A percentile compares a stretch with the other conserved stretches of the same genome.
Evolutionary conservation across 1,140 invertebrate genomes (phyloP).

Genomic region (Drosophila pectinifera): DNA sequence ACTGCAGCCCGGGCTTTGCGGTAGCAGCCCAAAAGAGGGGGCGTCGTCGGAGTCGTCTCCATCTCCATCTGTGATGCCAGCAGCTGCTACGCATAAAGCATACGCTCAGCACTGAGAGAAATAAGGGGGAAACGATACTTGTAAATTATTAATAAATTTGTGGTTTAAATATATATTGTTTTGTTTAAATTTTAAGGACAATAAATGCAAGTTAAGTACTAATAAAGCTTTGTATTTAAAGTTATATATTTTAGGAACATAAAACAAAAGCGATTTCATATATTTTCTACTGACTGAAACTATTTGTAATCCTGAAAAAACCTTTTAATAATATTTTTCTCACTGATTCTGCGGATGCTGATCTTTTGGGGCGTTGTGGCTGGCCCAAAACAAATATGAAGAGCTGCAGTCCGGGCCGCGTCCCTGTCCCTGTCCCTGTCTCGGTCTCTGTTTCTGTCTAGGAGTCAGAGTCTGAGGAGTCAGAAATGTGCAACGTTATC

Average conservation of each 20-base stretch:
- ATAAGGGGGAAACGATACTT: background rate
- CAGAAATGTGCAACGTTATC: constrained; percentile 81
- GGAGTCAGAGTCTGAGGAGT: constrained; percentile 27
- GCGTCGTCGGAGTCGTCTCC: constrained; percentile 68
- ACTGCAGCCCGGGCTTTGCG: constrained; percentile 40
- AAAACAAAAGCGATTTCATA: no score
- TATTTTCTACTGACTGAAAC: background rate
- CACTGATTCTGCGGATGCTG: constrained; percentile 50
- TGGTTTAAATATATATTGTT: background rate
- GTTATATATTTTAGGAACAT: no score
- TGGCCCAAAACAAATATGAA: constrained; percentile 76
- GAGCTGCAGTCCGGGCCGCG: constrained; percentile 31
- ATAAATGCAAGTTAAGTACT: background rate
- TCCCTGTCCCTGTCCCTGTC: constrained; percentile 19
- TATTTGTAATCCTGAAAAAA: background rate
- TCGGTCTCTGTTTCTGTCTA: constrained; percentile 22
- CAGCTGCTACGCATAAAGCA: constrained; percentile 80
- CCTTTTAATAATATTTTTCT: constrained; percentile 10
- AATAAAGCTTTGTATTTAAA: no score
- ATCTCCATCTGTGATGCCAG: constrained; percentile 62
- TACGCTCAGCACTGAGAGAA: constrained; percentile 44
- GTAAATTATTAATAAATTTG: background rate
- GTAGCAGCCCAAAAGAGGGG: constrained; percentile 75
- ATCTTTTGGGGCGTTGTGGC: constrained; percentile 54
- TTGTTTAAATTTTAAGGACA: background rate